These are phyloP conservation scores for Grantiella picta DNA, from an alignment of 2,113 vertebrate species.

Conservation along the genomic window DNA sequence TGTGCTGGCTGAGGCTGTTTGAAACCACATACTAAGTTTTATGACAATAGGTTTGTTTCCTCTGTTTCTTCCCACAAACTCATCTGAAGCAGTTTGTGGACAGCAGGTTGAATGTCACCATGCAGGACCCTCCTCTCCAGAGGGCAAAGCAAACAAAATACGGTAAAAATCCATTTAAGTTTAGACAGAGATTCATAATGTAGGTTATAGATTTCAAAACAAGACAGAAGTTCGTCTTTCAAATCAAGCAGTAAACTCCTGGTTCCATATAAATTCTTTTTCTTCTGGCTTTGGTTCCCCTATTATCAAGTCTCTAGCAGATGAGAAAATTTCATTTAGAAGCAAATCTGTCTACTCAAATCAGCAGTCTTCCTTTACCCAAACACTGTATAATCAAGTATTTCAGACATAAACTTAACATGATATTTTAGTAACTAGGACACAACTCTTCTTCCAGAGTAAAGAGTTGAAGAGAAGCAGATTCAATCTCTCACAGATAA, in stretches of 20 bases:
- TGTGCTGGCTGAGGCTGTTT: not conserved
- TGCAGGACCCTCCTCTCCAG: not conserved
- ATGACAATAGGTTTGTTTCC: not conserved
- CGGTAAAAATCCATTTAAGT: not conserved
- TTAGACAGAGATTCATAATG: not conserved
- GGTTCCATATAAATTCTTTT: not conserved
- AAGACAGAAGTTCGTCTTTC: not conserved
- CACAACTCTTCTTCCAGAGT: not conserved
- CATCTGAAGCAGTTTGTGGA: not conserved
- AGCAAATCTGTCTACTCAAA: slow-evolving; percentile 1
- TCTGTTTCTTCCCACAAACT: not conserved
- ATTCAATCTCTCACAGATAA: not conserved
- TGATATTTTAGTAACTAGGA: not conserved
- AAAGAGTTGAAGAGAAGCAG: slow-evolving; percentile 2
- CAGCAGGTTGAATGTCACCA: not conserved
- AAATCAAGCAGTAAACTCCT: not conserved
- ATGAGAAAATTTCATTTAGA: not conserved
- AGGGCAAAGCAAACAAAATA: not conserved
- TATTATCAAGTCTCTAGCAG: not conserved
- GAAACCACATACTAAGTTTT: not conserved
- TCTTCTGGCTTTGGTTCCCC: not conserved
- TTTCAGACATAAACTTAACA: not conserved
- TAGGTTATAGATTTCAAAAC: not conserved
- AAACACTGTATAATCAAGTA: not conserved
- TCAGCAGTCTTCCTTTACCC: not conserved